Conservation (phyloP, 2,113 vertebrate species). For the Danio rerio region DNA sequence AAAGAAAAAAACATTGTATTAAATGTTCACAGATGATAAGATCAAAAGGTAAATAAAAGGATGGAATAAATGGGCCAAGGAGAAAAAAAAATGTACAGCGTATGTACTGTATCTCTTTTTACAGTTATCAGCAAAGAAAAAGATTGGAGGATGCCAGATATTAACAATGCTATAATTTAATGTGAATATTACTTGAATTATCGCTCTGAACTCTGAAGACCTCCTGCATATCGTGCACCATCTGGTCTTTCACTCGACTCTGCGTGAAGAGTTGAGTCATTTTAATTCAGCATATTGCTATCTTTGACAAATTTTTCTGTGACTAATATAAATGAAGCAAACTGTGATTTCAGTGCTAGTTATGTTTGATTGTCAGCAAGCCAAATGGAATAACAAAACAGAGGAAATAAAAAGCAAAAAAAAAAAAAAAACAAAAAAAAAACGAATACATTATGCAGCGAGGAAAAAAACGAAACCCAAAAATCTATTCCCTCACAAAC, state of each 20-base stretch:
- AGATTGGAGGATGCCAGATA: background rate
- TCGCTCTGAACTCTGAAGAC: conserved; percentile 15
- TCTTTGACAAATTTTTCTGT: conserved; percentile 9
- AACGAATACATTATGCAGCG: background rate
- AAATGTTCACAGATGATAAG: background rate
- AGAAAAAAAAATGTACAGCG: background rate
- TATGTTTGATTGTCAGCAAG: background rate
- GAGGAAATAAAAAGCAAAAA: background rate
- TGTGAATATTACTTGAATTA: conserved; percentile 1
- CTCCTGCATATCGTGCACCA: conserved; percentile 15
- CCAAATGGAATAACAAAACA: conserved; percentile 12
- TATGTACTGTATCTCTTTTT: background rate
- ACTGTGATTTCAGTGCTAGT: background rate
- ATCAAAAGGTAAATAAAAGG: conserved; percentile 19
- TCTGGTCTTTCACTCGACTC: conserved; percentile 37
- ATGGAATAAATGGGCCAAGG: background rate
- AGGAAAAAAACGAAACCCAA: conserved; percentile 27
- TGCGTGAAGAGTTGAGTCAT: conserved; percentile 7
- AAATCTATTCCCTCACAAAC: conserved; percentile 20
- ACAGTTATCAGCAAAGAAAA: background rate
- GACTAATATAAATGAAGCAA: conserved; percentile 22
- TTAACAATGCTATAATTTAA: conserved; percentile 1
- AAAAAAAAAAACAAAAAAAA: background rate
- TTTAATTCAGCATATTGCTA: conserved; percentile 30
- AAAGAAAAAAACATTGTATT: conserved; percentile 7